Evolutionary conservation across 2,888 invertebrate genomes (phyloP).

Genomic region (Anodontia alba): DNA sequence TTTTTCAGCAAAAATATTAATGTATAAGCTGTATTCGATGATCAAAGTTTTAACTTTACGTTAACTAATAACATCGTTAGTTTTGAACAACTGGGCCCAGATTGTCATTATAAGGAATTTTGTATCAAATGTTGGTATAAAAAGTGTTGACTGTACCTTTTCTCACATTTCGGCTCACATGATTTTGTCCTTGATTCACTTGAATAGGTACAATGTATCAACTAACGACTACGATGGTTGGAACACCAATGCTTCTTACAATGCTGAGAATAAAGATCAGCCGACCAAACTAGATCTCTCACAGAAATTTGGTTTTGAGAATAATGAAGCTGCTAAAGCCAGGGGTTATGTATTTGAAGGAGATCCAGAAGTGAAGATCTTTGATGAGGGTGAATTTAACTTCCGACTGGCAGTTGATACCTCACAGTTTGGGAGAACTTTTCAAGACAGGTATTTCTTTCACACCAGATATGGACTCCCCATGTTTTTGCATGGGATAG

Average conservation of each 20-base stretch:
- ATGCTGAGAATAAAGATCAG: constrained; percentile 50
- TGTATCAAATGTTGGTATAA: too few species aligned
- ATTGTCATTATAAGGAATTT: too few species aligned
- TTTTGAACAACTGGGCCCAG: too few species aligned
- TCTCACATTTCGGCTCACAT: too few species aligned
- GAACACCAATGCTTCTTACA: constrained; percentile 74
- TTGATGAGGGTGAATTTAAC: constrained; percentile 76
- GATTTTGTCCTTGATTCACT: too few species aligned
- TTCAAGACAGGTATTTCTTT: constrained; percentile 84
- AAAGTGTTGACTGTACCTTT: too few species aligned
- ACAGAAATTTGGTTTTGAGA: constrained; percentile 70
- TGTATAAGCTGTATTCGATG: too few species aligned
- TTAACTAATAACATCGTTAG: too few species aligned
- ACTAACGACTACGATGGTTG: constrained; percentile 83
- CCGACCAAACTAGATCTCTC: constrained; percentile 73
- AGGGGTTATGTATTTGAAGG: constrained; percentile 82
- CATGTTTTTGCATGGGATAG: too few species aligned
- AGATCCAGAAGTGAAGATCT: constrained; percentile 82
- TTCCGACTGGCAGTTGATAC: constrained; percentile 83
- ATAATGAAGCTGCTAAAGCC: constrained; percentile 63
- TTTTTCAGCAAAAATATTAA: too few species aligned
- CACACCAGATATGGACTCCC: too few species aligned
- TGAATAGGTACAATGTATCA: constrained; percentile 84
- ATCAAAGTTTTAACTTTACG: too few species aligned
- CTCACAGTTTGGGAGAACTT: constrained; percentile 83